Percentiles rank a stretch among this genome's conserved stretches.
Conservation (phyloP, 2,797 vertebrate species). For the Loris lydekkerianus region DNA sequence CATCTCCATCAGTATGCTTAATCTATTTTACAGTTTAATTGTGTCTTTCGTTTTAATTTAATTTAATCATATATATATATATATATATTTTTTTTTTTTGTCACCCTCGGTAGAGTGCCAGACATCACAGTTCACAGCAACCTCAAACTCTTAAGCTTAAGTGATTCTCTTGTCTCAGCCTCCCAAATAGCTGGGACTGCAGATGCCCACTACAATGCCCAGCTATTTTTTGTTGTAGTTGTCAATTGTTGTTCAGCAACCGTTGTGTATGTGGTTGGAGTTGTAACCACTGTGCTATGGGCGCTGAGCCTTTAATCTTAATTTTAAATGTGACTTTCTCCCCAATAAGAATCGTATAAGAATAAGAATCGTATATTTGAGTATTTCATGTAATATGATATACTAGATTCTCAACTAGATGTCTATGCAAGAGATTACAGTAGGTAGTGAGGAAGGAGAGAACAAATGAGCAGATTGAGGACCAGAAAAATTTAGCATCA, state of each 20-base stretch:
- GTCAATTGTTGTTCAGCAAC: no score
- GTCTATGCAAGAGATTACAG: background rate
- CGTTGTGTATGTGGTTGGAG: no score
- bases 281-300: no score
- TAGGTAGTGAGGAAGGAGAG: background rate
- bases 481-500: background rate
- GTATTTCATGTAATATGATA: background rate
- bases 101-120: no score
- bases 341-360: background rate
- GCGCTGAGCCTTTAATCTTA: background rate
- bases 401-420: background rate
- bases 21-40: slow-evolving; percentile 13
- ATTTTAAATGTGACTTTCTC: slow-evolving; percentile 33
- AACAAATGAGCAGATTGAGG: background rate
- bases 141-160: no score
- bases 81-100: no score
- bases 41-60: background rate
- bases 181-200: no score
- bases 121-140: no score
- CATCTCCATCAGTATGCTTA: background rate
- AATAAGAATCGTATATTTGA: background rate
- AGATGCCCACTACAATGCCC: no score
- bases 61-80: background rate
- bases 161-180: no score
- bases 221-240: no score